Conservation (phyloP, 2,113 vertebrate genomes). For the Siniperca knerii region DNA sequence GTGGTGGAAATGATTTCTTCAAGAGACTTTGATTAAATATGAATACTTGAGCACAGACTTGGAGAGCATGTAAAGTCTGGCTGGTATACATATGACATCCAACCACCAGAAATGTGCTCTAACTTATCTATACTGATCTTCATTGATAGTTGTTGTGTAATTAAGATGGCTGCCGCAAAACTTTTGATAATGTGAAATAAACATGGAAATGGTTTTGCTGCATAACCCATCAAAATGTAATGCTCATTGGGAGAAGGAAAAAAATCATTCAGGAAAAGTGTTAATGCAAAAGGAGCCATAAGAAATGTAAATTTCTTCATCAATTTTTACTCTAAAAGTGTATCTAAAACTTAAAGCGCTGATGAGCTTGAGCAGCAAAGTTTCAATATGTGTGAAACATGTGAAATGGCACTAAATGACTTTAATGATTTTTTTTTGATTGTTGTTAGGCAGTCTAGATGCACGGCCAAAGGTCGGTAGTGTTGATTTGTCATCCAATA, state of each 20-base stretch:
- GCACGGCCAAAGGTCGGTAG: neutral
- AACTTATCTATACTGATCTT: conserved; percentile 1
- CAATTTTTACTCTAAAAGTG: neutral
- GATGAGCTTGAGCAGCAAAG: neutral
- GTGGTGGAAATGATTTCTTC: conserved; percentile 55
- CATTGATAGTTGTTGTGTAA: conserved; percentile 36
- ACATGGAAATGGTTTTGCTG: conserved; percentile 25
- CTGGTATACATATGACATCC: conserved; percentile 17
- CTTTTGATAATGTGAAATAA: conserved; percentile 26
- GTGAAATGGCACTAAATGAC: neutral
- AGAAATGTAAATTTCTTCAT: neutral
- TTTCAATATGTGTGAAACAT: neutral
- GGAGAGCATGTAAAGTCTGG: conserved; percentile 25
- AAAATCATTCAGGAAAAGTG: neutral
- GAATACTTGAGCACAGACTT: conserved; percentile 21
- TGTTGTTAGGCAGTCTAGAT: too few species aligned
- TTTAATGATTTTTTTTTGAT: neutral
- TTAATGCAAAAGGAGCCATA: neutral
- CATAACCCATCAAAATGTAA: conserved; percentile 1
- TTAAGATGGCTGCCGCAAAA: conserved; percentile 24
- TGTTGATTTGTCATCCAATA: neutral
- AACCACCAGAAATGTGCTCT: neutral
- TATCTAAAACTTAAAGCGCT: neutral
- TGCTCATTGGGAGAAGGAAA: neutral
- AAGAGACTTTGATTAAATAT: conserved; percentile 60